Percentiles rank a stretch among this genome's conserved stretches.
Evolutionary conservation across 2,113 vertebrate genomes (phyloP).

Genomic region (Loxodonta africana): DNA sequence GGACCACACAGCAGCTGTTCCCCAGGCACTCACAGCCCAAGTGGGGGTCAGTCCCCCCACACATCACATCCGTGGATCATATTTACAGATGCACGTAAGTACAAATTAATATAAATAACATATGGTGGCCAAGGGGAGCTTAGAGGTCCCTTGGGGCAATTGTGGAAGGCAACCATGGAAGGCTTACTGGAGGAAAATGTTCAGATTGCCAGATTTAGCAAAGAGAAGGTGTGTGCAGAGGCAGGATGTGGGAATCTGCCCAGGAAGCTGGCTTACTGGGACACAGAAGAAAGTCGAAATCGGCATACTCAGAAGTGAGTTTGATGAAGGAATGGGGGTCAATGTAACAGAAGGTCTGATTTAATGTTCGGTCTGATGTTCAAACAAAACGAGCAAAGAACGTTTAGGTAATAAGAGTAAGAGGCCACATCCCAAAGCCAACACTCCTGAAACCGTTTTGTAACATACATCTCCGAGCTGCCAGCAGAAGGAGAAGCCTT

Average conservation of each 20-base stretch:
- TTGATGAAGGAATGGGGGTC: background rate
- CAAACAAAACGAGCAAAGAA: background rate
- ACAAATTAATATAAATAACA: background rate
- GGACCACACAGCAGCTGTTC: fast-evolving
- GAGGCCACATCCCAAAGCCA: background rate
- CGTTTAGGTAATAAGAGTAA: background rate
- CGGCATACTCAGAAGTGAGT: background rate
- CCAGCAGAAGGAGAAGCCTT: background rate
- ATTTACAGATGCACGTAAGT: background rate
- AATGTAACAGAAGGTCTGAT: background rate
- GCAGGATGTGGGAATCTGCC: background rate
- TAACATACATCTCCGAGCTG: background rate
- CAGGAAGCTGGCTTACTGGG: background rate
- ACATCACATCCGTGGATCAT: background rate
- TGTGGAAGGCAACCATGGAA: background rate
- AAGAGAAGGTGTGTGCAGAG: background rate
- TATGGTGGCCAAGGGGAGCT: background rate
- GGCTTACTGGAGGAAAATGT: background rate
- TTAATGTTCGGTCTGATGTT: background rate
- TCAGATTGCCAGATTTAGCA: background rate
- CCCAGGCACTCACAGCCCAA: background rate
- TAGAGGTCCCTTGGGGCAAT: background rate
- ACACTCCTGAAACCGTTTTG: background rate
- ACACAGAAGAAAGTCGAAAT: background rate
- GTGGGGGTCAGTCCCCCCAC: background rate